Percentiles rank a stretch among this genome's conserved stretches.
Conservation (phyloP, 1,140 invertebrate genomes). For the Ceratosolen solmsi region DNA sequence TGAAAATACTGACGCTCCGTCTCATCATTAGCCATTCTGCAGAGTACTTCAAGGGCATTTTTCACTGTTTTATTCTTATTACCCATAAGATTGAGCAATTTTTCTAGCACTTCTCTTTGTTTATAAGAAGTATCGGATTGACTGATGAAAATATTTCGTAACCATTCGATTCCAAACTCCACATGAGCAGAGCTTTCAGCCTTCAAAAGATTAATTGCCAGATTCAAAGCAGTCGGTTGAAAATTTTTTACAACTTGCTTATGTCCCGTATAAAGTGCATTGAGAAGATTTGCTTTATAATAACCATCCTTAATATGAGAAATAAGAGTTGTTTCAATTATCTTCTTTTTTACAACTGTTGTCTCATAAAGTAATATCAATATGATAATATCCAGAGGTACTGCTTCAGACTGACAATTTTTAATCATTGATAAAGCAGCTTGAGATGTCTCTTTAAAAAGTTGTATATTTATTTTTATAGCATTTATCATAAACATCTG, state of each 20-base stretch:
- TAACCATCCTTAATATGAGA: slow-evolving; percentile 65
- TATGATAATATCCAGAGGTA: slow-evolving; percentile 66
- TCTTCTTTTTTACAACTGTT: slow-evolving; percentile 60
- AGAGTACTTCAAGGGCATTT: slow-evolving; percentile 63
- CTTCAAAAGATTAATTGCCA: slow-evolving; percentile 65
- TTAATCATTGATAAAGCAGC: slow-evolving; percentile 59
- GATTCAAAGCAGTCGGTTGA: slow-evolving; percentile 59
- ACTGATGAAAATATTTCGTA: slow-evolving; percentile 63
- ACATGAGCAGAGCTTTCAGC: slow-evolving; percentile 59
- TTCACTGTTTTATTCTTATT: slow-evolving; percentile 66
- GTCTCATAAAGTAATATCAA: slow-evolving; percentile 59
- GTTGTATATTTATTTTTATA: slow-evolving; percentile 62
- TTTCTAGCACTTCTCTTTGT: slow-evolving; percentile 67
- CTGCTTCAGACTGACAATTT: slow-evolving; percentile 57
- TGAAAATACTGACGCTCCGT: slow-evolving; percentile 63
- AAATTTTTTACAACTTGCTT: slow-evolving; percentile 63
- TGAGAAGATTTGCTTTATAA: slow-evolving; percentile 62
- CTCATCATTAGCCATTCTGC: slow-evolving; percentile 62
- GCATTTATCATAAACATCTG: slow-evolving; percentile 62
- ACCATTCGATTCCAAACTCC: slow-evolving; percentile 68
- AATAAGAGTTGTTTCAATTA: slow-evolving; percentile 59
- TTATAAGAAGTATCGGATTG: slow-evolving; percentile 61
- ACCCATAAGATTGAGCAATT: slow-evolving; percentile 65
- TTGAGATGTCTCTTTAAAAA: slow-evolving; percentile 60
- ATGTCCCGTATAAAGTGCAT: slow-evolving; percentile 59